phyloP scores from a whole-genome alignment of 2,888 invertebrate genomes.

The Pammene fasciana region DNA sequence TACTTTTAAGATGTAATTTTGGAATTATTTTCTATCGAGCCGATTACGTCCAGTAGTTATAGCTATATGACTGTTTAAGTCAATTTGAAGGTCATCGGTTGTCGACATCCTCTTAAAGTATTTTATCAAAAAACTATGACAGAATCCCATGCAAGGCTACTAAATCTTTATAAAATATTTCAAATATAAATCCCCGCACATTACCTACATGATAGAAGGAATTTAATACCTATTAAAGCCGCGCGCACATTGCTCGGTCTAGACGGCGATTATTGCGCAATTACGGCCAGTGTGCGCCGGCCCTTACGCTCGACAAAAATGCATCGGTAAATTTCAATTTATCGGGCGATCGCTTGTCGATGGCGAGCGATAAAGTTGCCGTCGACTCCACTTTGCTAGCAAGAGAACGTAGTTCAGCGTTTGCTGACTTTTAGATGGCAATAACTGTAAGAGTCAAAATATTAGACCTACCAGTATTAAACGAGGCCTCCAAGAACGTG shows the following conservation, averaged over 20 bases:
- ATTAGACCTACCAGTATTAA: background rate
- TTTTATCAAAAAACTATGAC: too few relatives aligned
- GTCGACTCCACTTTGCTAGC: slow-evolving; percentile 19
- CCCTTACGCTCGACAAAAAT: slow-evolving; percentile 46
- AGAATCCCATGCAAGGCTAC: background rate
- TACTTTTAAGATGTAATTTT: too few relatives aligned
- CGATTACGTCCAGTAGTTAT: too few relatives aligned
- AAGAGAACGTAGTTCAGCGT: background rate
- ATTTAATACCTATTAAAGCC: slow-evolving; percentile 42
- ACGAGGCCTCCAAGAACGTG: background rate
- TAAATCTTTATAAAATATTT: background rate
- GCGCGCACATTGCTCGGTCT: slow-evolving; percentile 59
- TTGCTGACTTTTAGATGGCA: background rate
- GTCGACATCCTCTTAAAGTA: too few relatives aligned
- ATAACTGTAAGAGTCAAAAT: background rate
- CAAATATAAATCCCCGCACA: slow-evolving; percentile 29
- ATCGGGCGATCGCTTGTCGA: slow-evolving; percentile 33
- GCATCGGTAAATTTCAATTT: slow-evolving; percentile 40
- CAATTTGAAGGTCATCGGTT: too few relatives aligned
- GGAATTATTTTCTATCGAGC: too few relatives aligned
- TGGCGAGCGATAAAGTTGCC: slow-evolving; percentile 36
- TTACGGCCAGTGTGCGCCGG: slow-evolving; percentile 49
- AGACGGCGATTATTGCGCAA: slow-evolving; percentile 57
- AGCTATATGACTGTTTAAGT: too few relatives aligned
- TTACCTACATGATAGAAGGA: slow-evolving; percentile 27